A percentile compares a stretch with the other conserved stretches of the same genome.
Evolutionary conservation across 2,797 vertebrate species (phyloP).

Genomic region (Danio aesculapii): DNA sequence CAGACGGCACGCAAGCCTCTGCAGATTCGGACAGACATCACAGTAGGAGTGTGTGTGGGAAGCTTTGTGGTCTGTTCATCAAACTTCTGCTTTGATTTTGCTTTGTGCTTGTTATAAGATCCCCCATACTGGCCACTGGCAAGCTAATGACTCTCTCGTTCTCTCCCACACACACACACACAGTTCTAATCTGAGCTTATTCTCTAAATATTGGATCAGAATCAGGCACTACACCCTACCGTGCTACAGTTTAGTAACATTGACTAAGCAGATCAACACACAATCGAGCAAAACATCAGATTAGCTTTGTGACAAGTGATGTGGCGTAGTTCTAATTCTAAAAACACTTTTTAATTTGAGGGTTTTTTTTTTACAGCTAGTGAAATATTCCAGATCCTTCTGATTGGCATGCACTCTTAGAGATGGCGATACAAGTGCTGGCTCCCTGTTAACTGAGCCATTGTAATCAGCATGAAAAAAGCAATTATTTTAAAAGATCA

Average conservation of each 20-base stretch:
- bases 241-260: constrained; percentile 8
- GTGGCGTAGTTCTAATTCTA: too few species aligned
- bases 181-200: background rate
- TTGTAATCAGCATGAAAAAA: constrained; percentile 17
- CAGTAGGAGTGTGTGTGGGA: constrained; percentile 45
- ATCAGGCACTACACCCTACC: background rate
- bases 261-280: constrained; percentile 12
- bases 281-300: background rate
- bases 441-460: constrained; percentile 21
- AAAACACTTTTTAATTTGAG: constrained; percentile 1
- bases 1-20: constrained; percentile 6
- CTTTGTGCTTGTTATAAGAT: constrained; percentile 47
- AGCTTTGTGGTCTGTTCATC: constrained; percentile 38
- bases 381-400: constrained; percentile 6
- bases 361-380: background rate
- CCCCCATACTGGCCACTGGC: constrained; percentile 38
- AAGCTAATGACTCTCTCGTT: constrained; percentile 43
- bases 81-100: constrained; percentile 48
- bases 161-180: constrained; percentile 22
- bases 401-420: constrained; percentile 5
- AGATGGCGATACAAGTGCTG: constrained; percentile 23
- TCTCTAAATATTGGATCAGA: constrained; percentile 14
- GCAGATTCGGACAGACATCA: constrained; percentile 17
- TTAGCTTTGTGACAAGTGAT: background rate
- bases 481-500: constrained; percentile 21